A percentile compares a stretch with the other conserved stretches of the same genome.
Evolutionary conservation across 2,888 invertebrate genomes (phyloP).

Genomic region (Loripinus fragilis): DNA sequence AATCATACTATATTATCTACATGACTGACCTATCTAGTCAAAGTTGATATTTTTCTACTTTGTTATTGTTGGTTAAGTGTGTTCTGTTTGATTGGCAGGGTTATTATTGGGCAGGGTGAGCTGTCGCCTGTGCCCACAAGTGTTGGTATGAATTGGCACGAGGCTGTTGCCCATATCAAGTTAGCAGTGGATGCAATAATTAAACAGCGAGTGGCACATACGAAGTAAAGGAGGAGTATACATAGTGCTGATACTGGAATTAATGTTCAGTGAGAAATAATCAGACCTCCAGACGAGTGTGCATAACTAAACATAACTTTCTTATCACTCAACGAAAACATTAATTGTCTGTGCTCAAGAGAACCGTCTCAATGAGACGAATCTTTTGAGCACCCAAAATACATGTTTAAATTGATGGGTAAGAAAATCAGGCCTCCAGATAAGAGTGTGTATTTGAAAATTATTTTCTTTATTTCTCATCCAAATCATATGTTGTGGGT

Average conservation of each 20-base stretch:
- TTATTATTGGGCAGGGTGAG: constrained; percentile 6
- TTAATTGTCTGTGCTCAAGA: too few species aligned
- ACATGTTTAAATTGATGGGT: too few species aligned
- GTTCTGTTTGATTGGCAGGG: constrained; percentile 53
- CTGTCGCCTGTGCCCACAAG: constrained; percentile 1
- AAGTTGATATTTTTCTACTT: constrained; percentile 67
- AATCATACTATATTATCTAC: constrained; percentile 19
- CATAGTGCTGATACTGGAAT: constrained; percentile 9
- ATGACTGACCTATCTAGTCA: constrained; percentile 59
- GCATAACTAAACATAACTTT: too few species aligned
- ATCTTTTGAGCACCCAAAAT: too few species aligned
- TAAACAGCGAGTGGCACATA: neutral
- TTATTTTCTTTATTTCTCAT: too few species aligned
- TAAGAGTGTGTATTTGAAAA: too few species aligned
- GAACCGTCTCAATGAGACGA: too few species aligned
- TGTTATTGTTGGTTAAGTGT: constrained; percentile 65
- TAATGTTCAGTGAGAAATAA: neutral
- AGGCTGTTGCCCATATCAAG: neutral
- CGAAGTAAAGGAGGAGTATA: neutral
- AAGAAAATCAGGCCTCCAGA: too few species aligned
- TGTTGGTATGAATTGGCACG: neutral
- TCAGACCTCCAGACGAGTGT: too few species aligned
- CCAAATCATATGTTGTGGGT: too few species aligned
- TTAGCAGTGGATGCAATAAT: constrained; percentile 15
- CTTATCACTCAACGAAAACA: too few species aligned